phyloP scores from a whole-genome alignment of 2,888 invertebrate genomes.

The Tenthredo distinguenda region DNA sequence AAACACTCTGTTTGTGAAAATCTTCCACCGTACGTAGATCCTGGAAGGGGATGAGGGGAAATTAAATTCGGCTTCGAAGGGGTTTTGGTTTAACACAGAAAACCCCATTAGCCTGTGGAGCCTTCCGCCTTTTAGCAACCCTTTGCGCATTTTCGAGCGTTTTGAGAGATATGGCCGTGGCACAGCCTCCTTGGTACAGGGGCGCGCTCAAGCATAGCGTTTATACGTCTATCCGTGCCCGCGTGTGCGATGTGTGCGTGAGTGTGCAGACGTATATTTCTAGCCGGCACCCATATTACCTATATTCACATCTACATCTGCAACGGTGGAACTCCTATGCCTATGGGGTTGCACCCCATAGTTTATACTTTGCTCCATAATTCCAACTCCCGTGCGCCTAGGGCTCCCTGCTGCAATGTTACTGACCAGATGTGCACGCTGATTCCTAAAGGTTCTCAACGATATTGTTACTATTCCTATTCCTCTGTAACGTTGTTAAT shows the following conservation, averaged over 20 bases:
- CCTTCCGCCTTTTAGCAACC: slow-evolving; percentile 69
- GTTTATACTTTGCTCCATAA: slow-evolving; percentile 69
- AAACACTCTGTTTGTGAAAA: slow-evolving; percentile 29
- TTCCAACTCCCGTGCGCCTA: slow-evolving; percentile 66
- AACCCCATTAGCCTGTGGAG: slow-evolving; percentile 66
- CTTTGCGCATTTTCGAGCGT: slow-evolving; percentile 64
- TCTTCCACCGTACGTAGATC: slow-evolving; percentile 20
- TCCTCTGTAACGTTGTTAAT: not conserved
- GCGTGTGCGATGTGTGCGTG: slow-evolving; percentile 46
- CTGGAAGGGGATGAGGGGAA: not conserved
- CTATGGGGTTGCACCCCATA: slow-evolving; percentile 68
- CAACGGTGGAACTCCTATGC: slow-evolving; percentile 55
- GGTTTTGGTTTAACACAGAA: slow-evolving; percentile 59
- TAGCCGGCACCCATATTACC: slow-evolving; percentile 62
- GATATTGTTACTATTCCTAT: not conserved
- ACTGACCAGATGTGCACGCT: slow-evolving; percentile 71
- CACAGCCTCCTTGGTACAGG: slow-evolving; percentile 45
- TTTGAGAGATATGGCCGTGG: slow-evolving; percentile 56
- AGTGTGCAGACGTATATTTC: slow-evolving; percentile 53
- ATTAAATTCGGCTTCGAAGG: slow-evolving; percentile 47
- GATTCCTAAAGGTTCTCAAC: slow-evolving; percentile 70
- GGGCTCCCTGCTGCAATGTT: slow-evolving; percentile 62
- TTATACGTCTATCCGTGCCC: slow-evolving; percentile 52
- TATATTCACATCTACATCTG: slow-evolving; percentile 55
- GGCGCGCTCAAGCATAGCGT: slow-evolving; percentile 52